phyloP scores from a whole-genome alignment of 2,113 vertebrate genomes.

The Clarias gariepinus region DNA sequence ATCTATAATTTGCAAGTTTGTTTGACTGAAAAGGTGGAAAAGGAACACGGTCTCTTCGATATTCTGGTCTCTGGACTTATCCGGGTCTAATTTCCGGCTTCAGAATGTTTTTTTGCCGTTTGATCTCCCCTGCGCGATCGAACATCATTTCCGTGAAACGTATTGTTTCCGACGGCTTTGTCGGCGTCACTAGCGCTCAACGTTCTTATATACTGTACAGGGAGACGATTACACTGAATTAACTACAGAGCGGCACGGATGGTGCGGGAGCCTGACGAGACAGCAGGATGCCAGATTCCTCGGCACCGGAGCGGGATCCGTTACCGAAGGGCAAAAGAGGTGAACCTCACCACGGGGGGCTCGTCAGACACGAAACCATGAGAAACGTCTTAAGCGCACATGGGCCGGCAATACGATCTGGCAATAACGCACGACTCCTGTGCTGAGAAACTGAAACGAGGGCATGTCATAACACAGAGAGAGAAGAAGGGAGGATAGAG shows the following conservation, averaged over 20 bases:
- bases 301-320: background rate
- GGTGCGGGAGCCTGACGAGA: background rate
- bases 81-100: background rate
- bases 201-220: background rate
- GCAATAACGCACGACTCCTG: slow-evolving; percentile 17
- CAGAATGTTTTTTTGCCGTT: background rate
- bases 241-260: background rate
- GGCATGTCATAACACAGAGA: slow-evolving; percentile 5
- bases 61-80: background rate
- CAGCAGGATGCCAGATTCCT: background rate
- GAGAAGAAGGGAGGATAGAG: slow-evolving; percentile 2
- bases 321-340: slow-evolving; percentile 9
- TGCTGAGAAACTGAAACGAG: slow-evolving; percentile 19
- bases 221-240: background rate
- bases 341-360: background rate
- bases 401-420: slow-evolving; percentile 15
- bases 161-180: background rate
- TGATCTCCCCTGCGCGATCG: background rate
- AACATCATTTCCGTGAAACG: background rate
- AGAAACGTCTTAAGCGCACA: background rate
- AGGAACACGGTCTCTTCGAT: too few species aligned
- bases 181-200: background rate
- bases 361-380: background rate
- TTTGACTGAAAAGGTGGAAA: background rate
- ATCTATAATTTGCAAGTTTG: background rate